Conservation (phyloP, 2,113 vertebrate species). For the Phoxinus phoxinus region DNA sequence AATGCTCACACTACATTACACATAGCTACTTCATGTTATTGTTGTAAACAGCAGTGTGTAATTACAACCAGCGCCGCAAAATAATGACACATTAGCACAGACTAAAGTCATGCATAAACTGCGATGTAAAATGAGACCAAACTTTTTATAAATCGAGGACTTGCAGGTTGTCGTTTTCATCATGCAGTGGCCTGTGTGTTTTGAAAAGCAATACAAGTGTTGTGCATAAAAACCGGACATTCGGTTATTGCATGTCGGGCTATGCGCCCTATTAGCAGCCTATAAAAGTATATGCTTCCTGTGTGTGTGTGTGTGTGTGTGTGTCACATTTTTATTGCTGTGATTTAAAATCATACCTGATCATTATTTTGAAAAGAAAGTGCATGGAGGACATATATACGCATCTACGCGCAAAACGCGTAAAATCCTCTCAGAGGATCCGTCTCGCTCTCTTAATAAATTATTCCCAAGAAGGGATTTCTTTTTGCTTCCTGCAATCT, state of each 20-base stretch:
- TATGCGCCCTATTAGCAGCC: background rate
- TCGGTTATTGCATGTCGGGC: background rate
- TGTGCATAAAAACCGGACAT: background rate
- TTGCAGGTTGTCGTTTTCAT: constrained; percentile 1
- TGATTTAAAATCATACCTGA: background rate
- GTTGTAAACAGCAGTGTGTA: background rate
- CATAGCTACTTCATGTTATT: background rate
- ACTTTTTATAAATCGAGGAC: background rate
- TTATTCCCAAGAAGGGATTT: background rate
- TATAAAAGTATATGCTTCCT: no score
- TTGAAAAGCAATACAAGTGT: background rate
- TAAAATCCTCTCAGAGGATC: background rate
- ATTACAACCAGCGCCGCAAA: background rate
- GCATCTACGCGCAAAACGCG: background rate
- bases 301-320: background rate
- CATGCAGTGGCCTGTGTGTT: background rate
- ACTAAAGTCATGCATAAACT: background rate
- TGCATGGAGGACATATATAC: no score
- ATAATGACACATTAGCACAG: background rate
- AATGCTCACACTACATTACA: background rate
- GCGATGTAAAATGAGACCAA: background rate
- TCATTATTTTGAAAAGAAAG: background rate
- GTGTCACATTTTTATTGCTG: background rate
- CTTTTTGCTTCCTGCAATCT: background rate
- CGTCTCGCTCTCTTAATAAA: background rate